Evolutionary conservation across 2,113 vertebrate genomes (phyloP).

Genomic region (Laterallus jamaicensis): DNA sequence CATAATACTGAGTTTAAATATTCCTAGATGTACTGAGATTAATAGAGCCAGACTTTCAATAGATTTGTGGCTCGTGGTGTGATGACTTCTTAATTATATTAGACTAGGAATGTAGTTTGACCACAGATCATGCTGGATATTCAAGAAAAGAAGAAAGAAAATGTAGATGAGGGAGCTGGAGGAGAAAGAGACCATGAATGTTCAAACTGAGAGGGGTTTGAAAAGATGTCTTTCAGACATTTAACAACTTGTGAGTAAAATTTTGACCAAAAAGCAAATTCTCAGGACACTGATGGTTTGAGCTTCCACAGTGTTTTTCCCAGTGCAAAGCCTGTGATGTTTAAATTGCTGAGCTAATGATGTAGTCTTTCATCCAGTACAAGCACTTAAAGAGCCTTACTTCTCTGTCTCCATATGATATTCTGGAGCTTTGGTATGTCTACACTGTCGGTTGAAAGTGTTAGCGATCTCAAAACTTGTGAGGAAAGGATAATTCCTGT

Average conservation of each 20-base stretch:
- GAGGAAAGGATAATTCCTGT: background rate
- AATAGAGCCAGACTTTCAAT: background rate
- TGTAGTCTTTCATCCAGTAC: background rate
- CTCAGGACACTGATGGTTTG: background rate
- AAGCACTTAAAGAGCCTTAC: background rate
- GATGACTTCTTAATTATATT: background rate
- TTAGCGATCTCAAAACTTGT: background rate
- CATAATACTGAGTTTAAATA: background rate
- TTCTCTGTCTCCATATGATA: background rate
- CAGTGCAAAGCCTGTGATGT: background rate
- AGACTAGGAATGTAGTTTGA: background rate
- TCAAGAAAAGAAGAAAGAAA: background rate
- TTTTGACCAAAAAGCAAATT: background rate
- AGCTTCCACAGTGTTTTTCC: background rate
- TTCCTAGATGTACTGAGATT: background rate
- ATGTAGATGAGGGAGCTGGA: background rate
- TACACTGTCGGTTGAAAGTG: background rate
- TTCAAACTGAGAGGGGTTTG: background rate
- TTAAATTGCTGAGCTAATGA: background rate
- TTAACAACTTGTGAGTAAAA: background rate
- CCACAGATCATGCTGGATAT: background rate
- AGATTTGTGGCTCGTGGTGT: background rate
- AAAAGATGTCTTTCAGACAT: background rate
- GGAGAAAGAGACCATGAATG: background rate
- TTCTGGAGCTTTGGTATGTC: background rate